phyloP scores from a whole-genome alignment of 2,888 invertebrate genomes.

The Hoplodrina blanda region DNA sequence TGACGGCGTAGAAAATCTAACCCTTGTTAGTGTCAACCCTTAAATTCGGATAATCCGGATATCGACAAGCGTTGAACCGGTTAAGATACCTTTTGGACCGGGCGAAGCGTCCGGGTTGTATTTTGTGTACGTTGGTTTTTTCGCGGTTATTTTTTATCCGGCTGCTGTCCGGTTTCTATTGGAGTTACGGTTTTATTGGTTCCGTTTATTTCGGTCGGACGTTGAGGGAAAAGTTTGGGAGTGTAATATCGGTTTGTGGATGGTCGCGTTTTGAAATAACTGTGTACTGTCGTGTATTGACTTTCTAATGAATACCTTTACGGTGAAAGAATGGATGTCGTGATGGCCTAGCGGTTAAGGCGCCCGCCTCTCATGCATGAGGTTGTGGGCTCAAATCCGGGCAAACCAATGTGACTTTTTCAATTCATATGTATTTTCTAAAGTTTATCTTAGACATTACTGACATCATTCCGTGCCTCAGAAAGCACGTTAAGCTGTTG shows the following conservation, averaged over 20 bases:
- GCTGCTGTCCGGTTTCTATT: slow-evolving; percentile 31
- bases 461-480: too few relatives aligned
- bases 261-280: not conserved
- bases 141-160: slow-evolving; percentile 35
- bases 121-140: slow-evolving; percentile 46
- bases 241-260: slow-evolving; percentile 12
- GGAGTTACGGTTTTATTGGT: slow-evolving; percentile 39
- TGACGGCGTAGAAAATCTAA: slow-evolving; percentile 77
- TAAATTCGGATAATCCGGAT: slow-evolving; percentile 82
- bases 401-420: too few relatives aligned
- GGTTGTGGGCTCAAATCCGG: too few relatives aligned
- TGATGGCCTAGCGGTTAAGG: too few relatives aligned
- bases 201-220: slow-evolving; percentile 19
- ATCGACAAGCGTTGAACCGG: slow-evolving; percentile 80
- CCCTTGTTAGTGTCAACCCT: slow-evolving; percentile 87
- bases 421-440: too few relatives aligned
- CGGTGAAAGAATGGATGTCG: too few relatives aligned
- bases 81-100: slow-evolving; percentile 69
- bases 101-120: slow-evolving; percentile 37
- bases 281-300: not conserved
- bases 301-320: not conserved
- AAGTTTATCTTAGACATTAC: too few relatives aligned
- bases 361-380: too few relatives aligned
- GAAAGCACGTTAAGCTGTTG: too few relatives aligned
- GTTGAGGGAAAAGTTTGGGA: slow-evolving; percentile 35